Conservation (phyloP, 2,113 vertebrate species). For the Narcine bancroftii region DNA sequence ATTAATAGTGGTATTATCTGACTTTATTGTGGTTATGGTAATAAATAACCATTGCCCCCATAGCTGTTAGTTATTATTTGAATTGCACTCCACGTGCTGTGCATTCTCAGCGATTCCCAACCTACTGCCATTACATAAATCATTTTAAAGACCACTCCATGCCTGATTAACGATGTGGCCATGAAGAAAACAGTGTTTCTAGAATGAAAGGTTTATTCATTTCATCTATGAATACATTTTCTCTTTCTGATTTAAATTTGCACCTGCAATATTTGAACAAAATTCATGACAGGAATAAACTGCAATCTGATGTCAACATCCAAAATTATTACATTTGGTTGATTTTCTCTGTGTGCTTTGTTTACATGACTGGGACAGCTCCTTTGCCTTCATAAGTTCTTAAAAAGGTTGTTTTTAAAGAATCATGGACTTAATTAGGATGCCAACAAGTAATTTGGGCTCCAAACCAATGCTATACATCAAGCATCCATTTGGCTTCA, state of each 20-base stretch:
- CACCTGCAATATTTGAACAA: not conserved
- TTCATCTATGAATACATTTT: not conserved
- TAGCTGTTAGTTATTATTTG: slow-evolving; percentile 19
- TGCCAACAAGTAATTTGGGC: no score
- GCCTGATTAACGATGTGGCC: slow-evolving; percentile 3
- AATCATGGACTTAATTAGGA: no score
- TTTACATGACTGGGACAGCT: no score
- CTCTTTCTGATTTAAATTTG: no score
- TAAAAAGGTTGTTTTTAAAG: no score
- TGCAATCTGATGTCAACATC: not conserved
- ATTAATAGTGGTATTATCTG: not conserved
- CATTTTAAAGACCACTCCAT: slow-evolving; percentile 20
- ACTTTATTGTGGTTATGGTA: slow-evolving; percentile 21
- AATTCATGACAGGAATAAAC: not conserved
- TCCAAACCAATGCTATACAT: no score
- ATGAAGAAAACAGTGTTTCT: not conserved
- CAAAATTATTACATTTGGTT: not conserved
- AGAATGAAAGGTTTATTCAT: not conserved
- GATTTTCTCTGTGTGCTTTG: not conserved
- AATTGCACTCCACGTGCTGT: not conserved
- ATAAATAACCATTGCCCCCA: not conserved
- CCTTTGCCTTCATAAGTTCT: no score
- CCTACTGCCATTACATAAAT: slow-evolving; percentile 13
- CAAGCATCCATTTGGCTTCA: no score
- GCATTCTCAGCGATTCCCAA: not conserved